Percentiles rank a stretch among this genome's conserved stretches.
Conservation (phyloP, 2,888 invertebrate genomes). For the Stenchaetothrips biformis region DNA sequence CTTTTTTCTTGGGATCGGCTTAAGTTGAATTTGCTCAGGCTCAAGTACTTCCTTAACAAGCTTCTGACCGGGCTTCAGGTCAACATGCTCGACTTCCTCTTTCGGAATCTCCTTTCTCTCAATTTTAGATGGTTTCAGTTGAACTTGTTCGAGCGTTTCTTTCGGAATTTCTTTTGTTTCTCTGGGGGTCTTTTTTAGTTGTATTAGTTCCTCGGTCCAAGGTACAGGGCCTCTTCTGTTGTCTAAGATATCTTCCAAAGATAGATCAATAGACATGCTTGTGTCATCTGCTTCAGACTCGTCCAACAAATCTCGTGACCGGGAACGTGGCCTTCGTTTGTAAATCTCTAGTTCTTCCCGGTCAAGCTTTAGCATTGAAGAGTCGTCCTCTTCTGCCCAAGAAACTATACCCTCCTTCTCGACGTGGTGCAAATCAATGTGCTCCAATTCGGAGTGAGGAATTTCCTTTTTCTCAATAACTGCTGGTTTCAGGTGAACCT, state of each 20-base stretch:
- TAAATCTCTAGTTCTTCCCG: not conserved
- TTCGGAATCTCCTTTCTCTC: constrained; percentile 40
- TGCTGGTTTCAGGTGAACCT: constrained; percentile 55
- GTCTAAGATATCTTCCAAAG: not conserved
- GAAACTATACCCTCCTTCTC: not conserved
- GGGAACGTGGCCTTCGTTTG: not conserved
- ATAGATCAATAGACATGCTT: not conserved
- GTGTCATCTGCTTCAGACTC: not conserved
- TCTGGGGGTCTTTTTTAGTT: constrained; percentile 41
- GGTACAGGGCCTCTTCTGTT: constrained; percentile 39
- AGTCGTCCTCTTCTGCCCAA: not conserved
- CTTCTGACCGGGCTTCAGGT: constrained; percentile 34
- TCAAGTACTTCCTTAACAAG: not conserved
- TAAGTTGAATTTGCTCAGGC: not conserved
- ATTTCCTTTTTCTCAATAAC: constrained; percentile 46
- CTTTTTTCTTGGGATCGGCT: not conserved
- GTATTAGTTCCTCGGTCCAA: constrained; percentile 44
- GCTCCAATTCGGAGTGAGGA: constrained; percentile 41
- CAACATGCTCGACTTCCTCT: constrained; percentile 41
- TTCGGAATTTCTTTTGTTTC: constrained; percentile 40
- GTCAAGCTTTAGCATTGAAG: not conserved
- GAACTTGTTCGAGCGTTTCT: constrained; percentile 41
- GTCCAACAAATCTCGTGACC: constrained; percentile 1
- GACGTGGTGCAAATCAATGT: constrained; percentile 34
- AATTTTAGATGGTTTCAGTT: constrained; percentile 54